Conservation (phyloP, 1,140 invertebrate species). For the Panonychus citri region DNA sequence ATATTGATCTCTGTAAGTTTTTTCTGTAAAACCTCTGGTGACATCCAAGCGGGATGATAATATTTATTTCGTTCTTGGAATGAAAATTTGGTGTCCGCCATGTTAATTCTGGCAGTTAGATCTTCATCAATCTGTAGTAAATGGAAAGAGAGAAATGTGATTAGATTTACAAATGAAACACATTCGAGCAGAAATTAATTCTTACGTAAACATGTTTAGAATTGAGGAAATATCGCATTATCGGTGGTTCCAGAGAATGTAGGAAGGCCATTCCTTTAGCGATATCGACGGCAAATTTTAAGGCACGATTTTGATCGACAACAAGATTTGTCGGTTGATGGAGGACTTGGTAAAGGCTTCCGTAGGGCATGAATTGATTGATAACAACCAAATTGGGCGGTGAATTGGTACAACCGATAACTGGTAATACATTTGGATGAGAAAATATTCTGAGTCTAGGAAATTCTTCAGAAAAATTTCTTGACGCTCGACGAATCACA, state of each 20-base stretch:
- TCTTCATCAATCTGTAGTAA: conserved; percentile 95
- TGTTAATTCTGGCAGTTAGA: conserved; percentile 82
- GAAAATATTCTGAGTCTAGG: conserved; percentile 92
- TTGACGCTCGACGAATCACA: conserved; percentile 64
- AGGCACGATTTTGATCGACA: conserved; percentile 78
- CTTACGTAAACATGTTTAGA: conserved; percentile 86
- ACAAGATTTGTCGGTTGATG: conserved; percentile 70
- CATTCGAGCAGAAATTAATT: conserved; percentile 3
- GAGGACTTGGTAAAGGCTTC: conserved; percentile 72
- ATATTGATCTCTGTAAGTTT: conserved; percentile 66
- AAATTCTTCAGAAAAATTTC: conserved; percentile 97
- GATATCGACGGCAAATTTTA: conserved; percentile 77
- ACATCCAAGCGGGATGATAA: conserved; percentile 92
- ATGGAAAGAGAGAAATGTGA: conserved; percentile 9
- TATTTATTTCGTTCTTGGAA: conserved; percentile 81
- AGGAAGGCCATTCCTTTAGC: conserved; percentile 88
- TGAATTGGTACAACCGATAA: conserved; percentile 80
- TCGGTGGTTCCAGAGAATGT: conserved; percentile 62
- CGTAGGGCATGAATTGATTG: conserved; percentile 81
- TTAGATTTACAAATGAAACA: not conserved
- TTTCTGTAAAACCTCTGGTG: conserved; percentile 81
- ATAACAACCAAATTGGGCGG: conserved; percentile 82
- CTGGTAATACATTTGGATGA: conserved; percentile 89
- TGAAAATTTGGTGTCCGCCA: conserved; percentile 98
- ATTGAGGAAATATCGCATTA: conserved; percentile 68